Conservation (phyloP, 64 coral and sea anemone species). For the Montipora efflorescens region DNA sequence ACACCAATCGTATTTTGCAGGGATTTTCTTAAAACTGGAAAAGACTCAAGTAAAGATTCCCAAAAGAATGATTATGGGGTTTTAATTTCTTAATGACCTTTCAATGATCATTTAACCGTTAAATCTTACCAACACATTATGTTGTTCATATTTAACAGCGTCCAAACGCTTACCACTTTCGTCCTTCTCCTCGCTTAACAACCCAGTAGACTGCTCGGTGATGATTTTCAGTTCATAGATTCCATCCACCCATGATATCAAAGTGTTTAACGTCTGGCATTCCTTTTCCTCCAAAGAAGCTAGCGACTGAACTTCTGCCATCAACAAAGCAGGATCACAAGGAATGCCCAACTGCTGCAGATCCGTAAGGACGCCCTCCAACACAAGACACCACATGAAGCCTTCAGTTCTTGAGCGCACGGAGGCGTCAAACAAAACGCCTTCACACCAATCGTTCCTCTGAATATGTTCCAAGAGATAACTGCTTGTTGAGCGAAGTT, state of each 20-base stretch:
- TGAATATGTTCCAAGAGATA: conserved; percentile 46
- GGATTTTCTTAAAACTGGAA: too few relatives aligned
- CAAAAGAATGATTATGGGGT: too few relatives aligned
- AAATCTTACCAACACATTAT: background rate
- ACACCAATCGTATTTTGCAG: too few relatives aligned
- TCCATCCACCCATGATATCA: conserved; percentile 31
- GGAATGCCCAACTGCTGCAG: conserved; percentile 5
- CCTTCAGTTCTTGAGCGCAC: conserved; percentile 52
- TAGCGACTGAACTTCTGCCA: conserved; percentile 52
- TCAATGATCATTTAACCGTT: background rate
- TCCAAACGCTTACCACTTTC: background rate
- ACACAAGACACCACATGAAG: conserved; percentile 72
- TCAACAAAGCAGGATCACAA: conserved; percentile 28
- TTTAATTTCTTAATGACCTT: too few relatives aligned
- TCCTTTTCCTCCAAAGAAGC: conserved; percentile 31
- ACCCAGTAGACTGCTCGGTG: conserved; percentile 52
- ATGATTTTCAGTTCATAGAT: conserved; percentile 86
- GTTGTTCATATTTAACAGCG: background rate
- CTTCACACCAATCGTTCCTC: background rate
- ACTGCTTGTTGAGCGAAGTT: background rate
- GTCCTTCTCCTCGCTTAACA: conserved; percentile 35
- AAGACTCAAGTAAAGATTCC: too few relatives aligned
- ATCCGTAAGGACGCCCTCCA: conserved; percentile 45
- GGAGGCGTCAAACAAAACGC: conserved; percentile 53
- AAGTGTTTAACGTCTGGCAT: conserved; percentile 59